A percentile compares a stretch with the other conserved stretches of the same genome.
Conservation (phyloP, 2,888 invertebrate species). For the Miltochrista miniata region DNA sequence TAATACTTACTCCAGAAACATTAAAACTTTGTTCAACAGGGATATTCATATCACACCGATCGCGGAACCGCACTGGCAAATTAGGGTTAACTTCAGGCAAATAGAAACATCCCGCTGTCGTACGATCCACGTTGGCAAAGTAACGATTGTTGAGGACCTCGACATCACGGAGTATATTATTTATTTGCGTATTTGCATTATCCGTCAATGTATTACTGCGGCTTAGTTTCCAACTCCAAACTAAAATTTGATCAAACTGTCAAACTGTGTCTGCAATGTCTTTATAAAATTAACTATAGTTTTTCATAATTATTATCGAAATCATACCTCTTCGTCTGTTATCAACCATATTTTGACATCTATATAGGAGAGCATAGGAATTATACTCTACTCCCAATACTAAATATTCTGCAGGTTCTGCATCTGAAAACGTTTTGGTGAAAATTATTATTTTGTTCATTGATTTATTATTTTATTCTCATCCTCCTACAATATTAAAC, state of each 20-base stretch:
- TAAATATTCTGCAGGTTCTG: constrained; percentile 32
- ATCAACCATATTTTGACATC: constrained; percentile 67
- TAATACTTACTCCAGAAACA: too few relatives aligned
- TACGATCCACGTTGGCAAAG: constrained; percentile 41
- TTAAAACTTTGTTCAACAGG: constrained; percentile 19
- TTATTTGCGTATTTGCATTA: constrained; percentile 37
- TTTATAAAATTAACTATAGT: too few relatives aligned
- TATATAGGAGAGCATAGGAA: constrained; percentile 83
- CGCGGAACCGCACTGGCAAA: constrained; percentile 26
- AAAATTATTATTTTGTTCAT: background rate
- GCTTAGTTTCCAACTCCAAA: constrained; percentile 62
- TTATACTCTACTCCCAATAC: constrained; percentile 81
- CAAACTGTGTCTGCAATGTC: too few relatives aligned
- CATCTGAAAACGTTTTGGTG: constrained; percentile 21
- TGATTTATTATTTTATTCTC: too few relatives aligned
- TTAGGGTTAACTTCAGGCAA: constrained; percentile 25
- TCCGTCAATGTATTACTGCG: constrained; percentile 38
- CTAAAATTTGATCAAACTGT: constrained; percentile 25
- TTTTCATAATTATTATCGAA: too few relatives aligned
- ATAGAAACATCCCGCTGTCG: constrained; percentile 37
- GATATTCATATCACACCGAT: constrained; percentile 25
- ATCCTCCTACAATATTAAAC: background rate
- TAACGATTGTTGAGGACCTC: constrained; percentile 48
- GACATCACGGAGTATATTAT: constrained; percentile 35
- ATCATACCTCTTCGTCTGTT: constrained; percentile 42